phyloP scores from a whole-genome alignment of 2,888 invertebrate genomes.

The Apodemia zela region DNA sequence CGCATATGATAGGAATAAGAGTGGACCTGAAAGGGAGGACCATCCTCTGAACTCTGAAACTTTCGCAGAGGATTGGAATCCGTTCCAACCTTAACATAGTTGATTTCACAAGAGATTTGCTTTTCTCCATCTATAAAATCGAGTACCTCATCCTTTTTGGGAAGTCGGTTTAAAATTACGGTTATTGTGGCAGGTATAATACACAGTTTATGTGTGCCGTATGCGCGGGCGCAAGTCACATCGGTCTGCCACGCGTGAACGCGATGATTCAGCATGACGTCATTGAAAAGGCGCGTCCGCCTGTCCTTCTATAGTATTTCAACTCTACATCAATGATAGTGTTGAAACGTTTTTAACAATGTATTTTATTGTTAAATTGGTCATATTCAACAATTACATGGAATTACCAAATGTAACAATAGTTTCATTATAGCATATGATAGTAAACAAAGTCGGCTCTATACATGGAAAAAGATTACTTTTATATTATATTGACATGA shows the following conservation, averaged over 20 bases:
- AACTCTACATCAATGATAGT: slow-evolving; percentile 30
- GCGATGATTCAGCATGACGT: slow-evolving; percentile 69
- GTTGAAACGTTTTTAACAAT: slow-evolving; percentile 11
- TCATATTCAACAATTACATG: neutral
- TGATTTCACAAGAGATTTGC: too few relatives aligned
- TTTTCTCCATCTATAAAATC: too few relatives aligned
- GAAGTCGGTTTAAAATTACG: slow-evolving; percentile 22
- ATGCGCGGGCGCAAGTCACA: slow-evolving; percentile 47
- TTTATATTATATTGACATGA: too few relatives aligned
- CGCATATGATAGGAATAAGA: too few relatives aligned
- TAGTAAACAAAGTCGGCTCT: too few relatives aligned
- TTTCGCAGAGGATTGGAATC: too few relatives aligned
- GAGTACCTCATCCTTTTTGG: too few relatives aligned
- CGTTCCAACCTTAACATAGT: too few relatives aligned
- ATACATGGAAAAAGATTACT: too few relatives aligned
- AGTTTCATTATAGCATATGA: too few relatives aligned
- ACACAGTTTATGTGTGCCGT: neutral
- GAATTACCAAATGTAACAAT: neutral
- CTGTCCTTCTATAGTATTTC: slow-evolving; percentile 42
- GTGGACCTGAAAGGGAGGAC: too few relatives aligned
- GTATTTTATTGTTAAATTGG: slow-evolving; percentile 7
- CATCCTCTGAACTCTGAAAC: too few relatives aligned
- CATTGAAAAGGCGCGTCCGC: slow-evolving; percentile 58
- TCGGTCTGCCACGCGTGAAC: slow-evolving; percentile 36
- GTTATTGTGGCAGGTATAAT: slow-evolving; percentile 41